A percentile compares a stretch with the other conserved stretches of the same genome.
These are phyloP conservation scores for Bucco capensis DNA, from an alignment of 2,113 vertebrate species.

Conservation along the genomic window DNA sequence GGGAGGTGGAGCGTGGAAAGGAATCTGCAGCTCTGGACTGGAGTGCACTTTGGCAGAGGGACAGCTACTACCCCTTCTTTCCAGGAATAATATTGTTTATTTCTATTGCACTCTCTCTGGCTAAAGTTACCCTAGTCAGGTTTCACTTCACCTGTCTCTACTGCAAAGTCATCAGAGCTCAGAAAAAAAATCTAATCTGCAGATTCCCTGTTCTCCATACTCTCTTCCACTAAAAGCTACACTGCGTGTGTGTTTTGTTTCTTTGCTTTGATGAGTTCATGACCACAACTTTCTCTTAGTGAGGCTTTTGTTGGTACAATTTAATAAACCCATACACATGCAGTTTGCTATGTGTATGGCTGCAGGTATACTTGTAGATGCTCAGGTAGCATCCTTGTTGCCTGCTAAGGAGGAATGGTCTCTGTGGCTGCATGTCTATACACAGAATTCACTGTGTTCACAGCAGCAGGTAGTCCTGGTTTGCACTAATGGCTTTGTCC, in stretches of 20 bases:
- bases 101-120: conserved; percentile 43
- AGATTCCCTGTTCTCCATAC: background rate
- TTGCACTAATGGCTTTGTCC: background rate
- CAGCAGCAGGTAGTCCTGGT: background rate
- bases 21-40: conserved; percentile 31
- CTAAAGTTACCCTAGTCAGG: conserved; percentile 19
- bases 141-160: conserved; percentile 53
- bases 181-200: background rate
- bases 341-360: background rate
- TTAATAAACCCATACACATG: background rate
- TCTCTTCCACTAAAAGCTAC: background rate
- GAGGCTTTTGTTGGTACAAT: background rate
- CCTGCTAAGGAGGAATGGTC: background rate
- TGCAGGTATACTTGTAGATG: background rate
- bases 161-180: background rate
- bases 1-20: conserved; percentile 43
- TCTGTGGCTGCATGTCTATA: too few species aligned
- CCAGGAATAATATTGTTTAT: conserved; percentile 67
- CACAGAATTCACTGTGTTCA: background rate
- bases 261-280: background rate
- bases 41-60: conserved; percentile 42
- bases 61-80: conserved; percentile 58
- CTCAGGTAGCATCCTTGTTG: rapidly evolving
- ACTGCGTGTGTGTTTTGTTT: background rate
- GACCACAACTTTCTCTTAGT: background rate